Evolutionary conservation across 2,888 invertebrate species (phyloP), one percentile per base, ranked within the genome.

Genomic region (Aplocera efformata): DNA sequence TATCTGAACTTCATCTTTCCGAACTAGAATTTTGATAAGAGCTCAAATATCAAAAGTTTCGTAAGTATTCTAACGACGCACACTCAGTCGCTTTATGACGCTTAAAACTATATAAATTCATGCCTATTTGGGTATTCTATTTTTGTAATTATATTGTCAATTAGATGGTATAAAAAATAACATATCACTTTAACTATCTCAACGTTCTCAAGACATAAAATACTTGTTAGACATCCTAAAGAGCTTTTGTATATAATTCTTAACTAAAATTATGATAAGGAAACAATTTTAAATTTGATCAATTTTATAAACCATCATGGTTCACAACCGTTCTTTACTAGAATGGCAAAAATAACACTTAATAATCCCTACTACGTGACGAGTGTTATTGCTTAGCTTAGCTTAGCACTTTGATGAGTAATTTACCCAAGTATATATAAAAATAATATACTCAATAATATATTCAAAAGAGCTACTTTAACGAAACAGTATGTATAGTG

Each of bases 101-200:
- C 29, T 23, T 37, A 22, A 22, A 29, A 39, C 35, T 7, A 45
- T 38, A 32, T 35, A 48, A 47, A 25, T 27, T 17, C 24, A 43
- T 37, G 35, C 65, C 50, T 50, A 17, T 36, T 43, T 45, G 42
- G 51, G 45, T 54, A 55, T 54, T 62, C 58, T 75, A 72, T 73
- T 71, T 74, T 75, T 74, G 56, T 71, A 56, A 56, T 46, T 22
- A n/a, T 51, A 48, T 58, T 62, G 61, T 75, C 74, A 76, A 76
- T 75, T 77, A 72, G 61, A 42, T 66, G 58, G 30, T 43, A 51
- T n/a, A 37, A 50, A 56, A 48, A 52, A 46, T 51, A 58, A 76
- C 74, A 77, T 76, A 76, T 77, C 78, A 76, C 53, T 54, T 42
- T 36, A 51, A 49, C 46, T 49, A 50, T 50, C 32, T 49, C 40